Evolutionary conservation across 2,888 invertebrate genomes (phyloP).

Genomic region (Neoaliturus tenellus): DNA sequence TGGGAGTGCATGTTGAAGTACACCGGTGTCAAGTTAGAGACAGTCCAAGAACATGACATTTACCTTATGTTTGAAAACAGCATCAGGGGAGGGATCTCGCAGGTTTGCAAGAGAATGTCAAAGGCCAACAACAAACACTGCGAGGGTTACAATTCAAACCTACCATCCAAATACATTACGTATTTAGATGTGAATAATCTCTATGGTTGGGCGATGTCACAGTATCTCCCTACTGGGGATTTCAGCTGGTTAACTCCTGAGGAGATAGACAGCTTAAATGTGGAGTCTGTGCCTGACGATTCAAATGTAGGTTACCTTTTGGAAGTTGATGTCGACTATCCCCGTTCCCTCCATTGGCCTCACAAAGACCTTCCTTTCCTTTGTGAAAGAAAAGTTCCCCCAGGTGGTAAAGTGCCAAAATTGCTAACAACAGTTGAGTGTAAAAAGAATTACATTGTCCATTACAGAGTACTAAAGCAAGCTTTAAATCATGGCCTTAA

Average conservation of each 20-base stretch:
- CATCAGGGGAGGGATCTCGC: conserved; percentile 42
- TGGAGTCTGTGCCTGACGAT: conserved; percentile 19
- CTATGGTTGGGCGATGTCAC: conserved; percentile 70
- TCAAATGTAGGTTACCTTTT: conserved; percentile 63
- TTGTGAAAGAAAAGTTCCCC: conserved; percentile 32
- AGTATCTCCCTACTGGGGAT: conserved; percentile 67
- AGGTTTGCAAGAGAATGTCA: not conserved
- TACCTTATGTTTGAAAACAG: conserved; percentile 50
- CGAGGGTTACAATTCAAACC: conserved; percentile 32
- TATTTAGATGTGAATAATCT: conserved; percentile 70
- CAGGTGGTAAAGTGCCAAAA: conserved; percentile 57
- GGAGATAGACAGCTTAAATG: conserved; percentile 8
- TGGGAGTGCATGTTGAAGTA: conserved; percentile 50
- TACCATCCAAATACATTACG: not conserved
- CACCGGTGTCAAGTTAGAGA: conserved; percentile 52
- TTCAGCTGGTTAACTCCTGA: conserved; percentile 67
- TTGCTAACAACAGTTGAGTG: conserved; percentile 65
- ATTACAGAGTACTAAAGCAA: conserved; percentile 67
- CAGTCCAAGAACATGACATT: conserved; percentile 53
- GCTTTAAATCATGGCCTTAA: conserved; percentile 66
- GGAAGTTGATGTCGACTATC: conserved; percentile 67
- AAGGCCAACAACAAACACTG: conserved; percentile 44
- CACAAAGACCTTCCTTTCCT: conserved; percentile 45
- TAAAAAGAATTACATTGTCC: conserved; percentile 68
- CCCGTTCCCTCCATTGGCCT: conserved; percentile 21